Base-by-base conservation (phyloP, 2,888 invertebrate species). In the Agelastica alni region DNA sequence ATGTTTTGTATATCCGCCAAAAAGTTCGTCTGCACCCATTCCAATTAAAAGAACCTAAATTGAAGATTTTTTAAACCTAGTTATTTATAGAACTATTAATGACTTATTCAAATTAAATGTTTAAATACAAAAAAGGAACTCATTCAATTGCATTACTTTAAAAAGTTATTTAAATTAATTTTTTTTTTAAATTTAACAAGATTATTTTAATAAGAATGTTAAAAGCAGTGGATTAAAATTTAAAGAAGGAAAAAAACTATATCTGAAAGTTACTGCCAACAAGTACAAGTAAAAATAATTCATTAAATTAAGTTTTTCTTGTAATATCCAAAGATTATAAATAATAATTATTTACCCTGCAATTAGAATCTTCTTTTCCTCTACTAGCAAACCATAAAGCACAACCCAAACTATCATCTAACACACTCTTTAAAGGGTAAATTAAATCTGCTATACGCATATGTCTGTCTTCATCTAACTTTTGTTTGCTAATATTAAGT, bases 321-420 rank as follows among this genome's bases (percentile, higher is more conserved):
- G n/a, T n/a, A n/a, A n/a, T n/a, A n/a, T n/a, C n/a, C n/a, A n/a
- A n/a, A n/a, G n/a, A n/a, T n/a, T n/a, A n/a, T n/a, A n/a, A n/a
- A n/a, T n/a, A n/a, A n/a, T n/a, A 12, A 37, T 36, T 49, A 67
- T 71, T 75, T 79, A 87, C 86, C 74, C 90, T 82, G 62, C 85
- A 84, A 13, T 85, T 77, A 28, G 89, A 87, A 51, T 68, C 63
- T 42, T 86, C 88, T 58, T 78, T 70, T 2, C 88, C 95, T 67
- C 88, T 80, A 39, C 93, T 87, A 16, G 97, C 97, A 83, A 98
- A 99, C 96, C 97, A 99, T 37, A 93, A 79, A n/a, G 92, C 96
- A 73, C 91, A 91, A 0, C 97, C 98, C 44, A 99, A 82, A 70
- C 95, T 96, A 75, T 99, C 98, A 79, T 99, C 99, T 41, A 99